Percentiles rank a stretch among this genome's conserved stretches.
These are phyloP conservation scores for Andricus quercusramuli DNA, from an alignment of 2,888 invertebrate genomes.

Conservation along the genomic window DNA sequence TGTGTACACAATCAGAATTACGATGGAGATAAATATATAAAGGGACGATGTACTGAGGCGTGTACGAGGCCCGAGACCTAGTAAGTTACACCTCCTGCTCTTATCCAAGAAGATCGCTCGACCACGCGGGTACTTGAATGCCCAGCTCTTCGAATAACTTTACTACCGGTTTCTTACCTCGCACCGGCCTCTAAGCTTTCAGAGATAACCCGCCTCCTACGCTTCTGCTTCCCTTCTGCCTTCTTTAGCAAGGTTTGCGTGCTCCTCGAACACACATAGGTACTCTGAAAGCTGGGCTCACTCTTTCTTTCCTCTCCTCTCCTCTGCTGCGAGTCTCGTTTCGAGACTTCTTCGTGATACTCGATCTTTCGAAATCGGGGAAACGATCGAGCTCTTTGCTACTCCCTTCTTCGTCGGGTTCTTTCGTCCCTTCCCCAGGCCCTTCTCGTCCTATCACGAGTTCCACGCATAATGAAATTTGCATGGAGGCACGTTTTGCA, in stretches of 20 bases:
- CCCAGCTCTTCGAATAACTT: slow-evolving; percentile 74
- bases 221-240: slow-evolving; percentile 52
- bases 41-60: slow-evolving; percentile 65
- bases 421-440: not conserved
- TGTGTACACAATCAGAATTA: slow-evolving; percentile 42
- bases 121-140: slow-evolving; percentile 71
- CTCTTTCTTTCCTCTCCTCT: slow-evolving; percentile 43
- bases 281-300: slow-evolving; percentile 38
- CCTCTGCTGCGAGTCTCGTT: slow-evolving; percentile 15
- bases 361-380: slow-evolving; percentile 43
- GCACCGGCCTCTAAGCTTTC: slow-evolving; percentile 72
- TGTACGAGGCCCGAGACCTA: slow-evolving; percentile 63
- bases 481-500: slow-evolving; percentile 60
- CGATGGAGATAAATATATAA: slow-evolving; percentile 60
- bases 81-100: slow-evolving; percentile 77
- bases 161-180: slow-evolving; percentile 75
- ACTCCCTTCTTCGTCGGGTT: slow-evolving; percentile 47
- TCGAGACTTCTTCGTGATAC: slow-evolving; percentile 39
- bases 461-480: slow-evolving; percentile 39
- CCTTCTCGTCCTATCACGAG: slow-evolving; percentile 22
- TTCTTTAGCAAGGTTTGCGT: slow-evolving; percentile 43
- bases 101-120: slow-evolving; percentile 75
- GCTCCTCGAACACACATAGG: slow-evolving; percentile 41
- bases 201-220: slow-evolving; percentile 71
- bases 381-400: slow-evolving; percentile 11